Base-by-base conservation (phyloP, 2,113 vertebrate species). In the Oxyruncus cristatus region DNA sequence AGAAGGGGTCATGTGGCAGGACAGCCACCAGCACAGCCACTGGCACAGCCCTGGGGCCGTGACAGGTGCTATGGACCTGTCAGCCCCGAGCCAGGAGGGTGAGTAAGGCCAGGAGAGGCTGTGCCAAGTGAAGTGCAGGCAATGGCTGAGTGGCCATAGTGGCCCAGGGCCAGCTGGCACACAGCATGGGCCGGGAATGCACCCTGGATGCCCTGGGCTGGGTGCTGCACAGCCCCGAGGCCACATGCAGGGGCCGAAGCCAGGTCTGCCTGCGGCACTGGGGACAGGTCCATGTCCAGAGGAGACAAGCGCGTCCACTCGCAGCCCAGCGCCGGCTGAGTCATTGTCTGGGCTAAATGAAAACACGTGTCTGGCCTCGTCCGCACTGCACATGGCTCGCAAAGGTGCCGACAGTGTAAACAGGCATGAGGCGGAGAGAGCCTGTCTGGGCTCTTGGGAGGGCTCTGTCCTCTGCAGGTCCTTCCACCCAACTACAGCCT, bases 301-400 rank as follows among this genome's bases (percentile, higher is more conserved):
- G 58, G 93, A 62, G 61, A 49, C 20, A 21, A 67, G 73, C 6
- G 5, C 2, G 8, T 44, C 80, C 3, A 12, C 86, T 37, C 11
- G 5, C 73, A 62, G 96, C 77, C 72, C 96, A 79, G 94, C 42
- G 20, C 53, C 35, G 32, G 37, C 42, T 97, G 96, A 98, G 96
- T 96, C 98, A 98, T 55, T 32, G 93, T 73, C 88, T 89, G 62
- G 82, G 47, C 65, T 97, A 96, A 98, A 89, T 26, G 81, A 85
- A 97, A 97, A 97, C 98, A 98, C 77, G 84, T 97, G 97, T 97
- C 89, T 91, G 5, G 67, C 91, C 44, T 10, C 20, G 6, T 6
- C 21, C 2, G 0, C 15, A 1, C 27, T 74, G 30, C 75, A 81
- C 91, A 20, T 39, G 74, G 72, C 9, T 47, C 76, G 50, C 67